These are phyloP conservation scores for Chironomus tentans DNA, from an alignment of 2,888 invertebrate genomes.

Conservation along the genomic window DNA sequence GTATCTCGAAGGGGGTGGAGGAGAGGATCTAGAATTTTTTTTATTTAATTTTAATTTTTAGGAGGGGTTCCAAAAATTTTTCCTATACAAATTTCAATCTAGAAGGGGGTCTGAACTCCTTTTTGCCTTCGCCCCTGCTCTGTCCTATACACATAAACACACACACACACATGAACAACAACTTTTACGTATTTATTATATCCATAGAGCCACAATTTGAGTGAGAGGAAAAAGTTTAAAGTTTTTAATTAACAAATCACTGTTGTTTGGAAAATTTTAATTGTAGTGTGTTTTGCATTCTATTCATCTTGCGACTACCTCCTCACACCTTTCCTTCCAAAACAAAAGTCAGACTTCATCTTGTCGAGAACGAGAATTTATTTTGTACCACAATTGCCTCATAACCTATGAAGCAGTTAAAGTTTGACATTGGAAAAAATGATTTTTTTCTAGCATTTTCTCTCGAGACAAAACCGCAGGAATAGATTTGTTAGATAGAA, in stretches of 20 bases:
- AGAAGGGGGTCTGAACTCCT: too few species aligned
- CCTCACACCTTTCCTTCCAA: background rate
- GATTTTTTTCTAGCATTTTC: too few species aligned
- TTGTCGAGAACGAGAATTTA: background rate
- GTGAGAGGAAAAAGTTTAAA: background rate
- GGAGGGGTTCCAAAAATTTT: too few species aligned
- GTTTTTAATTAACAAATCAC: conserved; percentile 27
- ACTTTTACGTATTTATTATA: background rate
- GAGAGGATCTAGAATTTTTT: too few species aligned
- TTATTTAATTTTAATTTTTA: too few species aligned
- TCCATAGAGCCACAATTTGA: background rate
- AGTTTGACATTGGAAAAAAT: too few species aligned
- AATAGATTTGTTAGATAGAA: conserved; percentile 3
- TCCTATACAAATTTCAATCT: too few species aligned
- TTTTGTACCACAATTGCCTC: background rate
- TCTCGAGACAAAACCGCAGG: background rate
- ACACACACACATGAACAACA: too few species aligned
- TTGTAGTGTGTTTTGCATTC: conserved; percentile 13
- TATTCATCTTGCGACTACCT: background rate
- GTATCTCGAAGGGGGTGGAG: too few species aligned
- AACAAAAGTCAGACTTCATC: background rate
- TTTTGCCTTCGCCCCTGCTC: too few species aligned
- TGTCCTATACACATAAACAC: too few species aligned
- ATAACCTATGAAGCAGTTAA: too few species aligned
- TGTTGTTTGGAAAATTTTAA: conserved; percentile 15